phyloP scores from a whole-genome alignment of 2,888 invertebrate species.

The Dorcus hopei region DNA sequence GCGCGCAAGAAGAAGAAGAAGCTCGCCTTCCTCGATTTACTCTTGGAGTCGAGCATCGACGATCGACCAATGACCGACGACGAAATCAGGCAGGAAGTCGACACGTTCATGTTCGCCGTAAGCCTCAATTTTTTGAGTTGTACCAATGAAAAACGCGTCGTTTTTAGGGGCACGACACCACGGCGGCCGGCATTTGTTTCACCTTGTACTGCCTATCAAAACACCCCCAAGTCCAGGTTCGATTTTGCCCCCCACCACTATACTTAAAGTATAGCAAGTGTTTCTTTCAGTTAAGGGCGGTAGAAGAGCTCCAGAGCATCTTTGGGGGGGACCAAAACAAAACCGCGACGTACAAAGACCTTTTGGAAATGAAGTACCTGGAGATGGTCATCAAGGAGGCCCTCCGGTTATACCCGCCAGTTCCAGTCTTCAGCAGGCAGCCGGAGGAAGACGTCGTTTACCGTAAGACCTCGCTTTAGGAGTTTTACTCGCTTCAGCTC shows the following conservation, averaged over 20 bases:
- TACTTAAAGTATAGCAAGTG: not conserved
- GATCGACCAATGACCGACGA: not conserved
- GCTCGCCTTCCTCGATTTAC: not conserved
- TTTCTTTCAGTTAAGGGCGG: constrained; percentile 39
- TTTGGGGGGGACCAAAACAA: constrained; percentile 33
- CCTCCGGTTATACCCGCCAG: constrained; percentile 52
- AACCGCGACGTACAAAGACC: constrained; percentile 38
- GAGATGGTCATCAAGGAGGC: constrained; percentile 54
- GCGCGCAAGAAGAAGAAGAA: constrained; percentile 36
- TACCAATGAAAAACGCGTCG: not conserved
- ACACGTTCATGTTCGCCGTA: constrained; percentile 23
- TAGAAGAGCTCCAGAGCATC: constrained; percentile 40
- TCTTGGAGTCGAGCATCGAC: not conserved
- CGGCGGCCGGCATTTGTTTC: constrained; percentile 45
- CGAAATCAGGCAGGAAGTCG: not conserved
- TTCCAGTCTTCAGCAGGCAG: constrained; percentile 50
- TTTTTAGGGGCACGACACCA: constrained; percentile 32
- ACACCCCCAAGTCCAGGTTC: constrained; percentile 40
- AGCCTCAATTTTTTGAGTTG: constrained; percentile 4
- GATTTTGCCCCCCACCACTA: constrained; percentile 14
- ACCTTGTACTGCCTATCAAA: constrained; percentile 43
- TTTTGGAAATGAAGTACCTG: constrained; percentile 54
- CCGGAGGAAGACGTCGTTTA: constrained; percentile 43
- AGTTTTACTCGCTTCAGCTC: not conserved
- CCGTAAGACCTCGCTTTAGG: constrained; percentile 23